These are phyloP conservation scores for Drosophila novamexicana DNA, from an alignment of 1,140 invertebrate genomes.

Conservation along the genomic window DNA sequence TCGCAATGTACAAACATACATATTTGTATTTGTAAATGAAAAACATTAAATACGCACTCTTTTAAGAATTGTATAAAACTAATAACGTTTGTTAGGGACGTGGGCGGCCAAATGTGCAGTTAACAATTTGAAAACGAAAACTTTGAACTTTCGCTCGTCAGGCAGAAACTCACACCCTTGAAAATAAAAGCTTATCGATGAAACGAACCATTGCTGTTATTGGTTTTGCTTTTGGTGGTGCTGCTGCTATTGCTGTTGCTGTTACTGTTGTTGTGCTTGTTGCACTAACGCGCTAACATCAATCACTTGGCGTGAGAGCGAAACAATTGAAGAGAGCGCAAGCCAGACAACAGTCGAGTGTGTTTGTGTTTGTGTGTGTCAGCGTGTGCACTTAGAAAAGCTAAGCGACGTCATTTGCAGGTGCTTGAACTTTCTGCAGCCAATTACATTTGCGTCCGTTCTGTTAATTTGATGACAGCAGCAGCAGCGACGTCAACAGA, in stretches of 20 bases:
- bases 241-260: neutral
- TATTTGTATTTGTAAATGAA: too few species aligned
- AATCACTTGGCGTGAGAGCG: slow-evolving; percentile 23
- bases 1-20: too few species aligned
- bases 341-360: slow-evolving; percentile 9
- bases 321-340: neutral
- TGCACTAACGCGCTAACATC: slow-evolving; percentile 24
- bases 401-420: slow-evolving; percentile 25
- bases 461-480: slow-evolving; percentile 19
- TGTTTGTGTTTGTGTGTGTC: neutral
- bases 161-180: slow-evolving; percentile 15
- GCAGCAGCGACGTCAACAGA: neutral
- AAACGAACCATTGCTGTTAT: slow-evolving; percentile 58
- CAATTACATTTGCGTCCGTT: slow-evolving; percentile 20
- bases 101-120: neutral
- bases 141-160: slow-evolving; percentile 57
- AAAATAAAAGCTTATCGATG: slow-evolving; percentile 61
- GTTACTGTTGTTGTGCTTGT: slow-evolving; percentile 38
- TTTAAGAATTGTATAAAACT: neutral
- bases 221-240: slow-evolving; percentile 25
- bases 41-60: too few species aligned
- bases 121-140: slow-evolving; percentile 30
- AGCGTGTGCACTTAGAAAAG: slow-evolving; percentile 33
- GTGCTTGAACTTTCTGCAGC: slow-evolving; percentile 64
- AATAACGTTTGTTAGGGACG: too few species aligned